Percentiles rank a stretch among this genome's conserved stretches.
Evolutionary conservation across 2,797 vertebrate species (phyloP).

Genomic region (Enteromius afrohamiltoni): DNA sequence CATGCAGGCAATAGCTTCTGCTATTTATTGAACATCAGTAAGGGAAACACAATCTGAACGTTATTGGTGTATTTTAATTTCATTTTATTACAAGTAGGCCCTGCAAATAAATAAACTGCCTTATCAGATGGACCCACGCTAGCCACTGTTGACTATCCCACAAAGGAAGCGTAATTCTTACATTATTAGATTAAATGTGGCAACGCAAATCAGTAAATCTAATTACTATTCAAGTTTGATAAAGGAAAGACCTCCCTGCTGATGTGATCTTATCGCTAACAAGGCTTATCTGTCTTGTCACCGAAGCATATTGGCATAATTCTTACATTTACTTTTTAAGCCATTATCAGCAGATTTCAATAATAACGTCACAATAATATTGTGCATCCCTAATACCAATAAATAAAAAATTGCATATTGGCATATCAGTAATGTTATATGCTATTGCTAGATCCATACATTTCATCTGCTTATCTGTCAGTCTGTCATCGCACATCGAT

Average conservation of each 20-base stretch:
- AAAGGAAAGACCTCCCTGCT: neutral
- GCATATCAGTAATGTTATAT: neutral
- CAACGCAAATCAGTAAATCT: neutral
- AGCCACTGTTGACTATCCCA: neutral
- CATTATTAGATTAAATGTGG: neutral
- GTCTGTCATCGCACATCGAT: constrained; percentile 63
- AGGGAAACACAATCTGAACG: too few relatives aligned
- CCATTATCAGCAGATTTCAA: neutral
- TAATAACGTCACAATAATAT: neutral
- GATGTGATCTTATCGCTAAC: neutral
- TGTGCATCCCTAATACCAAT: neutral
- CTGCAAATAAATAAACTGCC: neutral
- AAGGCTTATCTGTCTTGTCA: neutral
- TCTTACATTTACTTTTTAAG: neutral
- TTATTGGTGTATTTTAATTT: too few relatives aligned
- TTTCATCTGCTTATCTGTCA: constrained; percentile 51
- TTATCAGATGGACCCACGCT: neutral
- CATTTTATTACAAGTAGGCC: neutral
- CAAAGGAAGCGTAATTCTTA: neutral
- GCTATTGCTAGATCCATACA: neutral
- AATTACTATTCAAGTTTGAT: neutral
- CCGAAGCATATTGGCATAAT: neutral
- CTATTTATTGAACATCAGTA: too few relatives aligned
- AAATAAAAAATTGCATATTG: neutral
- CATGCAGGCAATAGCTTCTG: too few relatives aligned